phyloP scores from a whole-genome alignment of 2,797 vertebrate species.

The Miopithecus talapoin region DNA sequence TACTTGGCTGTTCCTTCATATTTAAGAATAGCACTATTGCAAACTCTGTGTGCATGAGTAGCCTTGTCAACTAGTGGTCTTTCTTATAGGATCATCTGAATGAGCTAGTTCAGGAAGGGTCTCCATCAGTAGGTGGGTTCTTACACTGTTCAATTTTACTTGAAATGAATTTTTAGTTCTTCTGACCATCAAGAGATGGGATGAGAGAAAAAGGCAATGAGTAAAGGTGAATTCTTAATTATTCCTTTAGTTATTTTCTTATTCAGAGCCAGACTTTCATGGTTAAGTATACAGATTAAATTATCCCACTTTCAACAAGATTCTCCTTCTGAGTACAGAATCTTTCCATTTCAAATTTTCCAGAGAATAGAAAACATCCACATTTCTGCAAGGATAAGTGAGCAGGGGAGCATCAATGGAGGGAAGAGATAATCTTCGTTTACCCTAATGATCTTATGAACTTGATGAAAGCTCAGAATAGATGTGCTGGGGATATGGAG shows the following conservation, averaged over 20 bases:
- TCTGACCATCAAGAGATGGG: neutral
- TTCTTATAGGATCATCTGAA: too few relatives aligned
- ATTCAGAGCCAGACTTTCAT: neutral
- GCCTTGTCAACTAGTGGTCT: neutral
- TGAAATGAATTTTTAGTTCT: neutral
- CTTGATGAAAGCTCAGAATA: neutral
- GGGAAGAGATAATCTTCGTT: neutral
- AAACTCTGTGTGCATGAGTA: neutral
- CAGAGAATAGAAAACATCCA: neutral
- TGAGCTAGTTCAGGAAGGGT: neutral
- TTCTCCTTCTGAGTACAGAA: neutral
- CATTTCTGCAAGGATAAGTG: neutral
- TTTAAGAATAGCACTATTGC: neutral
- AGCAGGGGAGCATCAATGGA: neutral
- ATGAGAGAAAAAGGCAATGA: neutral
- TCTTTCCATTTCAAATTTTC: neutral
- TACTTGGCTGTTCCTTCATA: neutral
- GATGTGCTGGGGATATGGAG: rapidly evolving
- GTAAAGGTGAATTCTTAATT: neutral
- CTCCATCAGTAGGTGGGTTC: neutral
- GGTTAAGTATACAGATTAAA: neutral
- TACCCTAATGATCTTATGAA: neutral
- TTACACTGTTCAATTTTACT: neutral
- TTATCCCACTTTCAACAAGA: neutral
- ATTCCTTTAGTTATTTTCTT: neutral